phyloP scores from a whole-genome alignment of 2,888 invertebrate genomes.

The Mamestra brassicae region DNA sequence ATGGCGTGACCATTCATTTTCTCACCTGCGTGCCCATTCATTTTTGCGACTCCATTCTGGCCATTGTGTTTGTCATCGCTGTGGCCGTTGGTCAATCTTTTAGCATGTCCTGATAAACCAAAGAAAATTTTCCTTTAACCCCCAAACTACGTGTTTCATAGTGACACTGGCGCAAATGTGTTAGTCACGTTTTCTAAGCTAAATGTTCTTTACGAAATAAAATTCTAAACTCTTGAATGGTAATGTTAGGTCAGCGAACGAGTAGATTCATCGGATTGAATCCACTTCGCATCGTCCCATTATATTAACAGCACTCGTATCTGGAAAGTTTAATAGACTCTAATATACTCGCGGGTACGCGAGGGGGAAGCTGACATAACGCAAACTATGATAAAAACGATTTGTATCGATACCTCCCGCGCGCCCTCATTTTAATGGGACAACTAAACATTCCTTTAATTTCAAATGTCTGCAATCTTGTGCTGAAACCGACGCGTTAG shows the following conservation, averaged over 20 bases:
- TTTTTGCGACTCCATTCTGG: constrained; percentile 64
- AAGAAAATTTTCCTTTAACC: constrained; percentile 79
- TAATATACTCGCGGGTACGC: constrained; percentile 69
- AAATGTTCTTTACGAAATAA: constrained; percentile 60
- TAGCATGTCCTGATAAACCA: constrained; percentile 86
- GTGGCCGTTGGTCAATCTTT: constrained; percentile 71
- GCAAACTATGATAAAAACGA: constrained; percentile 55
- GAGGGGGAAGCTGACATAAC: constrained; percentile 50
- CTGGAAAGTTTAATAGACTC: constrained; percentile 84
- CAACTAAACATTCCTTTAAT: background rate
- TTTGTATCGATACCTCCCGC: constrained; percentile 60
- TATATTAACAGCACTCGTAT: constrained; percentile 80
- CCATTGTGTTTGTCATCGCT: constrained; percentile 71
- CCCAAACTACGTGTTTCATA: constrained; percentile 70
- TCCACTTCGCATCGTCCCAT: constrained; percentile 80
- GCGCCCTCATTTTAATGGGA: constrained; percentile 21
- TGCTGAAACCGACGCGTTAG: background rate
- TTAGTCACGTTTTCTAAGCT: constrained; percentile 73
- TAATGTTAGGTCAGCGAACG: constrained; percentile 76
- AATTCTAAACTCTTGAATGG: constrained; percentile 69
- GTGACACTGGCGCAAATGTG: constrained; percentile 86
- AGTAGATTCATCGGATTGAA: constrained; percentile 79
- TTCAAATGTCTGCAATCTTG: background rate
- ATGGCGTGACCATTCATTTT: constrained; percentile 65
- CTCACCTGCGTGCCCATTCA: constrained; percentile 68